phyloP scores from a whole-genome alignment of 2,797 vertebrate species.

The Emydoidea blandingii region DNA sequence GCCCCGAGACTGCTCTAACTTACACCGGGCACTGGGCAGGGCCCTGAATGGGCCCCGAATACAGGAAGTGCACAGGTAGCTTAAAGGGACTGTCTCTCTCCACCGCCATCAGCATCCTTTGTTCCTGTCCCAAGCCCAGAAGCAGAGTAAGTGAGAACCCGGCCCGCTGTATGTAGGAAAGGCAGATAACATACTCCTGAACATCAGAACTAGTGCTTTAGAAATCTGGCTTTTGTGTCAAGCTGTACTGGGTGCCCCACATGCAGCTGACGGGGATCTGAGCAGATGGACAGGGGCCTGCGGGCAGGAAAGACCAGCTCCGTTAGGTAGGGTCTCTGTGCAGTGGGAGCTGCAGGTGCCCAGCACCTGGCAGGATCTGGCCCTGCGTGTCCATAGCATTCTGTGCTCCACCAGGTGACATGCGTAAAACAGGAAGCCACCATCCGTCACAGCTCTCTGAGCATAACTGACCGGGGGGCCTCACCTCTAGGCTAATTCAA shows the following conservation, averaged over 20 bases:
- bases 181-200: not conserved
- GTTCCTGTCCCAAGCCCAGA: not conserved
- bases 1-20: not conserved
- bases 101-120: not conserved
- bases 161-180: not conserved
- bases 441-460: not conserved
- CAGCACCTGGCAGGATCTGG: not conserved
- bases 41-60: not conserved
- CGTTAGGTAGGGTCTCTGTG: not conserved
- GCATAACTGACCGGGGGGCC: rapidly evolving
- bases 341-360: not conserved
- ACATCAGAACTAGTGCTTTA: not conserved
- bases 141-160: not conserved
- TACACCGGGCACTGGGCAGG: not conserved
- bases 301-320: not conserved
- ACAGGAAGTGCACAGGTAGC: not conserved
- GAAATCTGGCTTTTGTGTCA: not conserved
- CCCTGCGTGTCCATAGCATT: not conserved
- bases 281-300: not conserved
- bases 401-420: rapidly evolving
- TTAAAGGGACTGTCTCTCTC: not conserved
- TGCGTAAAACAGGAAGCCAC: not conserved
- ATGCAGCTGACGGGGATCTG: not conserved
- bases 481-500: not conserved
- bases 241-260: not conserved